Evolutionary conservation across 2,113 vertebrate genomes (phyloP), one percentile per base, ranked within the genome.

Genomic region (Bombycilla garrulus): DNA sequence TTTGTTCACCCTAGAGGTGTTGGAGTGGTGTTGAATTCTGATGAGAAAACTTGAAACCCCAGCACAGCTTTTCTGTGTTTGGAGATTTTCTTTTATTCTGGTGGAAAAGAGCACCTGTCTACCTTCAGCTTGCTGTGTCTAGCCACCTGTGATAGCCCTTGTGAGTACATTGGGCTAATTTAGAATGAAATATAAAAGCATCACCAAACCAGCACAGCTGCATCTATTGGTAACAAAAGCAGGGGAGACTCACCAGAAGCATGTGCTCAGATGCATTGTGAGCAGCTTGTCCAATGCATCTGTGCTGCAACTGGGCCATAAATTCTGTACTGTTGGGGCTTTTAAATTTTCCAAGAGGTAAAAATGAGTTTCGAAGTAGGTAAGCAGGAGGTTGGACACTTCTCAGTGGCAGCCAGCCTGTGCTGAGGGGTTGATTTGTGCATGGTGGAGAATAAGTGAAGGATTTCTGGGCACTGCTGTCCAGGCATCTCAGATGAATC

Each of bases 211-310:
- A 69, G 12, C 9, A 5, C 24, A 66, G 21, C 56, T 69, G 24
- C 10, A 16, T 33, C 40, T 12, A 6, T 3, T 33, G 76, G 42
- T 60, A 82, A 29, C 38, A 20, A 58, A 64, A 77, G 16, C 21
- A 26, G 69, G 42, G 29, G 23, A 78, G 16, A 3, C 4, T 60
- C 24, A 24, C 8, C 22, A 60, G 65, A 74, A 64, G 5, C 2
- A 18, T 0, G 5, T 12, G 10, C 24, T 67, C 11, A 20, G n/a
- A 9, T 48, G 25, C 36, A 44, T 31, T 10, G 0, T 11, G 22
- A 19, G 40, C 16, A 12, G 40, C 16, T 47, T 76, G 44, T n/a
- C 25, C 81, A 76, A 3, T 8, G 12, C n/a, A 36, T 25, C 50
- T 45, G 56, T 38, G 67, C 16, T 50, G 12, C 38, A 38, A 36